Percentiles rank a stretch among this genome's conserved stretches.
phyloP scores from a whole-genome alignment of 2,888 invertebrate genomes.

The Galeopsomyia nigrocyanea region DNA sequence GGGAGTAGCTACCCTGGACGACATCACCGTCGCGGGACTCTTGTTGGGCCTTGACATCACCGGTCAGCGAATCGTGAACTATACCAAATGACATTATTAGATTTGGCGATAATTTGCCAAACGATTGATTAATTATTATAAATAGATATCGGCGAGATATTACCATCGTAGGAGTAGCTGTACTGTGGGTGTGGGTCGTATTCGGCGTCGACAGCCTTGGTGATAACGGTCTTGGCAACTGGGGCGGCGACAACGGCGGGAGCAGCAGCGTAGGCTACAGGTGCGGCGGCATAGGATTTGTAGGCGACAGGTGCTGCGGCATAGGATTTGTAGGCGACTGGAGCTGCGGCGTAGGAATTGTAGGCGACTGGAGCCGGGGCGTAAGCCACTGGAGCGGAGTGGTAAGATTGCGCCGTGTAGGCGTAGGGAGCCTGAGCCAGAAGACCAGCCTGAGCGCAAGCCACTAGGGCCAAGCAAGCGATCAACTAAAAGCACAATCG shows the following conservation, averaged over 20 bases:
- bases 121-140: too few relatives aligned
- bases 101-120: too few relatives aligned
- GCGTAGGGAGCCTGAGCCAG: conserved; percentile 48
- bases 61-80: conserved; percentile 56
- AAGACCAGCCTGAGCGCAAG: conserved; percentile 70
- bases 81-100: too few relatives aligned
- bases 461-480: conserved; percentile 68
- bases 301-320: conserved; percentile 68
- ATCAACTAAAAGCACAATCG: conserved; percentile 65
- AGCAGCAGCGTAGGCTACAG: conserved; percentile 52
- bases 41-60: conserved; percentile 56
- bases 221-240: conserved; percentile 55
- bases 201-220: conserved; percentile 56
- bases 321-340: conserved; percentile 53
- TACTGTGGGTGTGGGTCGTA: conserved; percentile 59
- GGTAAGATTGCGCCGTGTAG: too few relatives aligned
- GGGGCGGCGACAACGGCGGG: conserved; percentile 55
- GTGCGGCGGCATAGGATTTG: conserved; percentile 51
- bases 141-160: too few relatives aligned
- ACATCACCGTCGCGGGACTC: conserved; percentile 57
- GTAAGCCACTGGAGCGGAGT: too few relatives aligned
- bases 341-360: conserved; percentile 48
- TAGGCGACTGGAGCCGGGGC: too few relatives aligned
- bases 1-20: conserved; percentile 57
- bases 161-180: conserved; percentile 53